Base-by-base conservation (phyloP, 2,797 vertebrate genomes). In the Clarias fuscus region DNA sequence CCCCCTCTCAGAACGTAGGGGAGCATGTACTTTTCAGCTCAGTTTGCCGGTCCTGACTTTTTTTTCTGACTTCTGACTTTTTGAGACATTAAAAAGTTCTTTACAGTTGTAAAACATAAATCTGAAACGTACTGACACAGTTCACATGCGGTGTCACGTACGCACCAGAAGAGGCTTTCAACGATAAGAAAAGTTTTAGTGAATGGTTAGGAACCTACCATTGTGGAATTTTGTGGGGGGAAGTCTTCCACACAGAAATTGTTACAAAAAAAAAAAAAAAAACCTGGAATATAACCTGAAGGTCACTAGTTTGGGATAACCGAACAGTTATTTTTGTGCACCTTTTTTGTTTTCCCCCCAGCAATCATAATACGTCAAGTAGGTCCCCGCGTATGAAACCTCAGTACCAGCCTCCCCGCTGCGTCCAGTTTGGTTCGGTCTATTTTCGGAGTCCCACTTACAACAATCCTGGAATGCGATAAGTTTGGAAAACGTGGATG, bases 401-500 rank as follows among this genome's bases (percentile, higher is more conserved):
- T 4, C 27, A 56, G 13, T 14, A 77, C 30, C 11, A 56, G 11
- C 27, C 37, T 68, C 58, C 65, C 68, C 70, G 30, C 53, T 48
- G 22, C 56, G 20, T 3, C 61, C 53, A 6, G 14, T 15, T 84
- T 90, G 88, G 89, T 86, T 65, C 62, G 65, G 61, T 78, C 89
- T 81, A 30, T 37, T 84, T 86, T 73, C 56, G 78, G 80, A 37
- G 70, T 79, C 53, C 83, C 83, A 67, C 84, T 88, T 87, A 87
- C 84, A 84, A 87, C 84, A 61, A 82, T 22, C 81, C 77, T 83
- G 86, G 89, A 88, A 88, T 88, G 86, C 82, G 72, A 20, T 37
- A 72, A 14, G 48, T 58, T 11, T 59, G n/a, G 86, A 86, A 88
- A 89, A 85, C 89, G 88, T 89, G 89, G 86, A 89, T 75, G 82